Conservation (phyloP, 2,113 vertebrate species). For the Tauraco erythrolophus region DNA sequence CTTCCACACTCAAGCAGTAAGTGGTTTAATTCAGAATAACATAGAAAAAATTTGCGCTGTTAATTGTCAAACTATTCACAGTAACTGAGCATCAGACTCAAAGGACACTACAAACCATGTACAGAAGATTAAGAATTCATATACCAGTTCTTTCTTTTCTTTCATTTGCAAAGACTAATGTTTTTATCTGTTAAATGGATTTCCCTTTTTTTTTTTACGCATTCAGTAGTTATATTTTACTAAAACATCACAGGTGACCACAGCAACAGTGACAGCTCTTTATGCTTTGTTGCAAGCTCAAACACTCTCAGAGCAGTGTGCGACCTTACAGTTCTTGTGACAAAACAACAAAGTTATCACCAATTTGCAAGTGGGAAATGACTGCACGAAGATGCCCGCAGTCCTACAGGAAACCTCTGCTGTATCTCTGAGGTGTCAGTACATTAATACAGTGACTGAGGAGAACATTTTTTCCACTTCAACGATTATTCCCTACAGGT, state of each 20-base stretch:
- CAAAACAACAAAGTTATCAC: background rate
- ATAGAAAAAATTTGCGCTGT: background rate
- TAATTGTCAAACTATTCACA: background rate
- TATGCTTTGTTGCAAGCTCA: background rate
- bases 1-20: background rate
- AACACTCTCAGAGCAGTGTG: background rate
- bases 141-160: background rate
- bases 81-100: background rate
- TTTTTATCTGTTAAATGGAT: background rate
- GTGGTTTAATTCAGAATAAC: background rate
- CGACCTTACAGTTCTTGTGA: background rate
- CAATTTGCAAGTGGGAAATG: background rate
- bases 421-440: background rate
- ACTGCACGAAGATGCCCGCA: background rate
- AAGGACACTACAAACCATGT: background rate
- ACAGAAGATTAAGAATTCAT: background rate
- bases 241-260: background rate
- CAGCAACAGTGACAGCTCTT: background rate
- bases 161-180: background rate
- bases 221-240: background rate
- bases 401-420: background rate
- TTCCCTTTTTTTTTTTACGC: background rate
- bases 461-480: background rate
- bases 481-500: background rate
- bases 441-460: background rate